Evolutionary conservation across 2,888 invertebrate genomes (phyloP).

Genomic region (Creontiades dilutus): DNA sequence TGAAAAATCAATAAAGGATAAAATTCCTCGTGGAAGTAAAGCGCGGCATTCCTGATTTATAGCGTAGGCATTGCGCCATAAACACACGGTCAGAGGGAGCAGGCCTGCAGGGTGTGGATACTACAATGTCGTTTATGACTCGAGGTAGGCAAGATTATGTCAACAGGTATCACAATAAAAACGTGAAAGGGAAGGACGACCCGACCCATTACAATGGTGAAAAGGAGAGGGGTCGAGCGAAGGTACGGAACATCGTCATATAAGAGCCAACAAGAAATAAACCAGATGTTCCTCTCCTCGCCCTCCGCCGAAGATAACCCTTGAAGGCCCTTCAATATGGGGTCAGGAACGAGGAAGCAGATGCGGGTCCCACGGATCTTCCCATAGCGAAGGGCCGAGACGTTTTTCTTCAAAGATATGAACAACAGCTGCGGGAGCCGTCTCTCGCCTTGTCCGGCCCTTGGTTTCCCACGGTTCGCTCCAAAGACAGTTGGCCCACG

Average conservation of each 20-base stretch:
- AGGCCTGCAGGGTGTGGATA: not conserved
- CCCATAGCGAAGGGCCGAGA: slow-evolving; percentile 51
- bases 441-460: slow-evolving; percentile 2
- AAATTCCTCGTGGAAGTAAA: too few relatives aligned
- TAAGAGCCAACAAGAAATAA: slow-evolving; percentile 50
- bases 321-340: slow-evolving; percentile 44
- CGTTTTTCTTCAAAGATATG: slow-evolving; percentile 58
- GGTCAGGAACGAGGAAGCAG: slow-evolving; percentile 70
- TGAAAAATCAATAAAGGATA: too few relatives aligned
- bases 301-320: slow-evolving; percentile 43
- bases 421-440: slow-evolving; percentile 63
- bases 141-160: slow-evolving; percentile 41
- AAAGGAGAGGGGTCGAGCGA: not conserved
- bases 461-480: slow-evolving; percentile 66
- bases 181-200: slow-evolving; percentile 46
- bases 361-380: slow-evolving; percentile 71
- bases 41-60: not conserved
- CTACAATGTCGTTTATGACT: slow-evolving; percentile 44
- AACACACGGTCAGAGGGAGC: not conserved
- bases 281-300: slow-evolving; percentile 53
- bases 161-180: slow-evolving; percentile 41
- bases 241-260: slow-evolving; percentile 45
- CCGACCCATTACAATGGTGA: slow-evolving; percentile 27
- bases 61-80: not conserved
- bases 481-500: slow-evolving; percentile 70